Evolutionary conservation across 2,113 vertebrate species (phyloP), one percentile per base, ranked within the genome.

Genomic region (Pteruthius melanotis): DNA sequence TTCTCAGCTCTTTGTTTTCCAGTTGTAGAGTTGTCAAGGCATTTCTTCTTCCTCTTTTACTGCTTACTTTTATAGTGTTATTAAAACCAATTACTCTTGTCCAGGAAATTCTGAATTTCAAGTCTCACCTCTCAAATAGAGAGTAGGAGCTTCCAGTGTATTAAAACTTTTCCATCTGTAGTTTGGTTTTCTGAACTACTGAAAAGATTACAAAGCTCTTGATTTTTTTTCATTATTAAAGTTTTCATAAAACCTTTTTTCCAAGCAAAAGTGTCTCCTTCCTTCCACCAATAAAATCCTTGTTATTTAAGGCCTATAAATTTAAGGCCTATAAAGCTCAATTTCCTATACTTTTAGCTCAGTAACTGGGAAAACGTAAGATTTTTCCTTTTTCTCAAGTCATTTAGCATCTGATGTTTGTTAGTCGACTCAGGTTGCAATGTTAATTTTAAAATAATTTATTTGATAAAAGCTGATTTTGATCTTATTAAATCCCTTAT

Each of bases 91-190:
- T 79, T n/a, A 65, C 28, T 94, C 65, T 76, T 70, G 44, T 92
- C 81, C 89, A 93, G 81, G 91, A 89, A 96, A 95, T 89, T 90
- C 78, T 79, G 77, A 85, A 85, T 95, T 94, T 94, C 71, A 93
- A 45, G 50, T 85, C 79, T 95, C 70, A 79, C 45, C 21, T 85
- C 61, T 95, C 60, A 85, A 89, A 79, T 7, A 45, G 37, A 49
- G 47, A 82, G 28, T 15, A 80, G 37, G 26, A 69, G 7, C 63
- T 89, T 79, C 53, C 57, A 83, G 21, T 53, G 21, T 71, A 74
- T 85, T 90, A 75, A 61, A 82, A 61, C 37, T 65, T 91, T 76
- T 61, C 57, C 70, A 47, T 80, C 63, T 87, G 35, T 71, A 63
- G 35, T 76, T 79, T 93, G 39, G 7, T 90, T 94, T 96, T 93